Conservation (phyloP, 2,888 invertebrate species). For the Neoaliturus tenellus region DNA sequence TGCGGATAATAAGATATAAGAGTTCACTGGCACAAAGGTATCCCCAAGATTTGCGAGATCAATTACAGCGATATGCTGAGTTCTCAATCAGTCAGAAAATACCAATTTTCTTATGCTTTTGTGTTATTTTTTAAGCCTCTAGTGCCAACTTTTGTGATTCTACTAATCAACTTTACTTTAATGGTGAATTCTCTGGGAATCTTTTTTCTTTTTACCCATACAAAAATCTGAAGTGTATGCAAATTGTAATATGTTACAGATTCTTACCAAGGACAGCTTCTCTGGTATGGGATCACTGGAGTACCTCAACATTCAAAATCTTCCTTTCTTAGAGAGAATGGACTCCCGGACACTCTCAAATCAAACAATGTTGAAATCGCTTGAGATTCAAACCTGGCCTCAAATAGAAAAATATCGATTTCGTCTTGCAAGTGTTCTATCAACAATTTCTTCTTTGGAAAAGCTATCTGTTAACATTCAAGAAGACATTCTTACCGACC, state of each 20-base stretch:
- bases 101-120: too few relatives aligned
- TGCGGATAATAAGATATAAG: too few relatives aligned
- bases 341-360: conserved; percentile 86
- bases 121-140: too few relatives aligned
- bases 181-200: too few relatives aligned
- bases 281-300: conserved; percentile 82
- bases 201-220: too few relatives aligned
- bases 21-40: too few relatives aligned
- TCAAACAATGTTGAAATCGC: conserved; percentile 81
- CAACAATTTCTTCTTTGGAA: conserved; percentile 83
- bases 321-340: conserved; percentile 83
- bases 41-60: too few relatives aligned
- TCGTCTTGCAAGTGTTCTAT: conserved; percentile 83
- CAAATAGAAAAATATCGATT: conserved; percentile 80
- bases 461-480: conserved; percentile 86
- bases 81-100: too few relatives aligned
- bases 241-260: conserved; percentile 71
- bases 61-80: too few relatives aligned
- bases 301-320: conserved; percentile 83
- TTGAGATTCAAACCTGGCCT: conserved; percentile 85
- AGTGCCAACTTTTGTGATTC: too few relatives aligned
- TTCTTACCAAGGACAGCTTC: conserved; percentile 83
- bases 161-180: too few relatives aligned
- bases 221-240: neutral
- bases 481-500: conserved; percentile 82